phyloP scores from a whole-genome alignment of 2,113 vertebrate genomes.

The Epinephelus moara region DNA sequence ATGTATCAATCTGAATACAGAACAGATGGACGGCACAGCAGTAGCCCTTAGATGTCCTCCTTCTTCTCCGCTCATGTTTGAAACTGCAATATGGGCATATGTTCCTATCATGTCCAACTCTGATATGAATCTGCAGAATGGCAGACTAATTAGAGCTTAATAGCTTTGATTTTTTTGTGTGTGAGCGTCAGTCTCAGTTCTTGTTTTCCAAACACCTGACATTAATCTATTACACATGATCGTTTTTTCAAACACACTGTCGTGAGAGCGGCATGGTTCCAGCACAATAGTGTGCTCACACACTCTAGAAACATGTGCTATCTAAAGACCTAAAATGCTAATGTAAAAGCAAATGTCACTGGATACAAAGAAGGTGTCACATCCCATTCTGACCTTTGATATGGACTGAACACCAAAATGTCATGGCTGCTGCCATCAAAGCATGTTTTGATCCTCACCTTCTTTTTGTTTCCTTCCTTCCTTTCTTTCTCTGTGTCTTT shows the following conservation, averaged over 20 bases:
- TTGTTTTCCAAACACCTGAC: conserved; percentile 5
- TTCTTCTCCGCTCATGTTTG: conserved; percentile 59
- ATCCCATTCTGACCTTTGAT: conserved; percentile 71
- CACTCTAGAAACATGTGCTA: neutral
- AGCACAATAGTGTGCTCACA: neutral
- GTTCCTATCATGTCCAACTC: conserved; percentile 60
- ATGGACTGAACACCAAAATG: conserved; percentile 54
- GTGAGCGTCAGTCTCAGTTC: neutral
- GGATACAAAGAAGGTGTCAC: conserved; percentile 45
- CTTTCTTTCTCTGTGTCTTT: conserved; percentile 6
- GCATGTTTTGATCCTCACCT: conserved; percentile 41
- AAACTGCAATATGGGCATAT: conserved; percentile 66
- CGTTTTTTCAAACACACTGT: neutral
- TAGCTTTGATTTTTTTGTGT: conserved; percentile 27
- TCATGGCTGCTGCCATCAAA: conserved; percentile 57
- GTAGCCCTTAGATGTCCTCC: conserved; percentile 67
- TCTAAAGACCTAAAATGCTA: conserved; percentile 47
- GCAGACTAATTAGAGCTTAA: conserved; percentile 35
- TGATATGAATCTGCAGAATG: conserved; percentile 56
- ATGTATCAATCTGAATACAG: conserved; percentile 56
- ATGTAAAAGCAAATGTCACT: conserved; percentile 67
- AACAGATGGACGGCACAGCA: conserved; percentile 80
- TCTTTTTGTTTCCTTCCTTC: neutral
- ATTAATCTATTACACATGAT: neutral
- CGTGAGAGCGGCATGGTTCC: neutral